phyloP scores from a whole-genome alignment of 2,113 vertebrate genomes.

The Phocoena sinus region DNA sequence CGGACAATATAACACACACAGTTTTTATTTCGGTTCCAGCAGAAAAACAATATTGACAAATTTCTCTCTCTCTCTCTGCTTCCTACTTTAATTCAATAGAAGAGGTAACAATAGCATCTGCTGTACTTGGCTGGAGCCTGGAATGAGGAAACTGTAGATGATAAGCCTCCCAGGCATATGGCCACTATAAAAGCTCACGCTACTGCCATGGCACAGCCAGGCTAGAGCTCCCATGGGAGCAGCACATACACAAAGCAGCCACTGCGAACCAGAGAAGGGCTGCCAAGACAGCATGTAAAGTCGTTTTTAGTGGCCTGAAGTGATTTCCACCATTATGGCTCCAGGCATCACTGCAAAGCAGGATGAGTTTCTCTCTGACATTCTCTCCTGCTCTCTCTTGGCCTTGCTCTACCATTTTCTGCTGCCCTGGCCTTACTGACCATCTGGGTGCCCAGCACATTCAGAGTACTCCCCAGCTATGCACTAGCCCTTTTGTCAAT shows the following conservation, averaged over 20 bases:
- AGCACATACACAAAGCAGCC: background rate
- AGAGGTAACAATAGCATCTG: conserved; percentile 38
- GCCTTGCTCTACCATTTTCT: background rate
- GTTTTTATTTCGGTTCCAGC: conserved; percentile 56
- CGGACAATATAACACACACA: background rate
- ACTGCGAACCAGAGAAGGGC: background rate
- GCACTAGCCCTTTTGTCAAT: background rate
- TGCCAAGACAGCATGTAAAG: background rate
- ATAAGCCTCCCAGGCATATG: conserved; percentile 34
- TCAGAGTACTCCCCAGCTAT: background rate
- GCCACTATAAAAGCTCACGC: background rate
- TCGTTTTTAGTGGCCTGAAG: background rate
- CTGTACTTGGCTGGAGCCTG: conserved; percentile 44
- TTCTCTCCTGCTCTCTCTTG: background rate
- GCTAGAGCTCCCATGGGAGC: background rate
- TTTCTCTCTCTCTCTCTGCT: conserved; percentile 49
- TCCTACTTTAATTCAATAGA: conserved; percentile 50
- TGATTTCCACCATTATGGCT: background rate
- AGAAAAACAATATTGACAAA: conserved; percentile 35
- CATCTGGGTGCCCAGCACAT: background rate
- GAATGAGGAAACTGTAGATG: conserved; percentile 52
- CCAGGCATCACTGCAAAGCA: background rate
- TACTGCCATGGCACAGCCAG: background rate
- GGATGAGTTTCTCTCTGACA: background rate
- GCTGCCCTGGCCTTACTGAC: background rate